Conservation (phyloP, 2,797 vertebrate genomes). For the Pseudocheirus occidentalis region DNA sequence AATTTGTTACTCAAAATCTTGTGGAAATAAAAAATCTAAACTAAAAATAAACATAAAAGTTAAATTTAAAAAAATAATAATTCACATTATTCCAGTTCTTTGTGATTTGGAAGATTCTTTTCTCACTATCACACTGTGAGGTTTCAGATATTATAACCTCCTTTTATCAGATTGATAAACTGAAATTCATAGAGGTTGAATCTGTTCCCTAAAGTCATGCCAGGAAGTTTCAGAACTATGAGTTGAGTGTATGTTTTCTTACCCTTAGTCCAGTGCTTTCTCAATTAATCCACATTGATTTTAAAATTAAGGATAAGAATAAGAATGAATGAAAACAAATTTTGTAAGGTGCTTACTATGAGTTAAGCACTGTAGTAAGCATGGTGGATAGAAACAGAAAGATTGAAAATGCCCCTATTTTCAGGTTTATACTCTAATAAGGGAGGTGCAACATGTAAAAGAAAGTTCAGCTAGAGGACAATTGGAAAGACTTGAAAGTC, state of each 20-base stretch:
- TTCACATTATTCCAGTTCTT: neutral
- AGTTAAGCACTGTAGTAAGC: neutral
- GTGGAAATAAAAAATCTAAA: too few species aligned
- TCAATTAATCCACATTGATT: neutral
- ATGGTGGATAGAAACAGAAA: too few species aligned
- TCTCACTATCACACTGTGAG: neutral
- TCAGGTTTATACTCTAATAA: too few species aligned
- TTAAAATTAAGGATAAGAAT: neutral
- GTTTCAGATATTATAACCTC: neutral
- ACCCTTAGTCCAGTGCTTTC: constrained; percentile 29
- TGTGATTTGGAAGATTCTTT: neutral
- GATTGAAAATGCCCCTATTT: too few species aligned
- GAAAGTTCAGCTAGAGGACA: too few species aligned
- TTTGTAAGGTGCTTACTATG: neutral
- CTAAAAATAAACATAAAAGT: too few species aligned
- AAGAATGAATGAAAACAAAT: too few species aligned
- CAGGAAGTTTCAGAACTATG: constrained; percentile 25
- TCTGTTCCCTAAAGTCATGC: constrained; percentile 9
- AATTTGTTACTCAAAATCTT: too few species aligned
- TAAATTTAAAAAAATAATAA: too few species aligned
- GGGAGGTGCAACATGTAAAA: too few species aligned
- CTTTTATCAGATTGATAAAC: neutral
- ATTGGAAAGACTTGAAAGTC: too few species aligned
- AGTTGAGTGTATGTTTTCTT: neutral
- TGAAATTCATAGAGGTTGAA: constrained; percentile 7